Percentiles rank a stretch among this genome's conserved stretches.
Conservation (phyloP, 1,140 invertebrate genomes). For the Ips nitidus region DNA sequence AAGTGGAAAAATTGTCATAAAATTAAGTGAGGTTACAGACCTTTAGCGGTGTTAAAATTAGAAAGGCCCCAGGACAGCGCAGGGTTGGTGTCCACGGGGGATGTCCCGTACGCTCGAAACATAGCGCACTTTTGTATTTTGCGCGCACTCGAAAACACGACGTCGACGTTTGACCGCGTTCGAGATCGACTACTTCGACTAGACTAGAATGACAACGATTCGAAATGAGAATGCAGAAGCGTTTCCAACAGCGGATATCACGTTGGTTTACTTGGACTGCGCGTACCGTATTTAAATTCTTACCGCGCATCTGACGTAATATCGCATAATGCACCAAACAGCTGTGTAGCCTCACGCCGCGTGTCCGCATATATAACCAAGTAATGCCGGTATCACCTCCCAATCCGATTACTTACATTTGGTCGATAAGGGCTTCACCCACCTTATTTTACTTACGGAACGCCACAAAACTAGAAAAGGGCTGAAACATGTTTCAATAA, state of each 20-base stretch:
- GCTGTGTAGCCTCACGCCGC: constrained; percentile 28
- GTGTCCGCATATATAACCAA: constrained; percentile 17
- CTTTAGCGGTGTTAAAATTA: constrained; percentile 39
- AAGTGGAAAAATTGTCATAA: neutral
- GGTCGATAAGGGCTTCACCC: too few species aligned
- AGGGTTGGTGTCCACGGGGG: constrained; percentile 44
- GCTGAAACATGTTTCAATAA: too few species aligned
- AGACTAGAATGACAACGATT: constrained; percentile 33
- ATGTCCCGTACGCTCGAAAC: constrained; percentile 49
- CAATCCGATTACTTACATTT: neutral
- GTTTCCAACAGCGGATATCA: constrained; percentile 35
- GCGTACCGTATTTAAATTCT: constrained; percentile 18
- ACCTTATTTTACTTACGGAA: too few species aligned
- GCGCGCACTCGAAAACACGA: constrained; percentile 24
- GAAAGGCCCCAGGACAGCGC: constrained; percentile 42
- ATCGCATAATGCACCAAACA: constrained; percentile 42
- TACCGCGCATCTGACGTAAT: constrained; percentile 35
- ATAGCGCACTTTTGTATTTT: constrained; percentile 40
- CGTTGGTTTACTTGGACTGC: constrained; percentile 29
- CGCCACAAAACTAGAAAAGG: too few species aligned
- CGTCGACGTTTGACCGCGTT: constrained; percentile 15
- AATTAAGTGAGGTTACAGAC: constrained; percentile 22
- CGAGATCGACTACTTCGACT: constrained; percentile 12
- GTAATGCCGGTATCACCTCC: neutral
- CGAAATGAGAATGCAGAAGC: constrained; percentile 23